Percentiles rank a stretch among this genome's conserved stretches.
phyloP scores from a whole-genome alignment of 2,888 invertebrate genomes.

The Tiliacea aurago region DNA sequence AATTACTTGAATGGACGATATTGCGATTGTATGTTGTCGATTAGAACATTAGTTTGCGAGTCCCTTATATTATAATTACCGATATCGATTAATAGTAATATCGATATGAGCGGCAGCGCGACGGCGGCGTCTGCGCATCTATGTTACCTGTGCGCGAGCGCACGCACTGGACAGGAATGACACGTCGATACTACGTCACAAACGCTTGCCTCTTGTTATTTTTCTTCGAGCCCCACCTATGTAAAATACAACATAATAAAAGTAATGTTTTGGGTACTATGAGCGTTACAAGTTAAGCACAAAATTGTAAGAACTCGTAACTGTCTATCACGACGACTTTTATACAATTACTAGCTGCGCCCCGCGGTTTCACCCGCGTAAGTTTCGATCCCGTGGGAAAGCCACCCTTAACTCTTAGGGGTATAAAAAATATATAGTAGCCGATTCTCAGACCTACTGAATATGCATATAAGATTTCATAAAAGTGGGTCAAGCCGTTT shows the following conservation, averaged over 20 bases:
- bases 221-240: conserved; percentile 90
- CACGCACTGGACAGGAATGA: conserved; percentile 73
- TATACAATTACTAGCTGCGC: no score
- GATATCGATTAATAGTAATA: conserved; percentile 60
- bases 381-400: no score
- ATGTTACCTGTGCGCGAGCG: conserved; percentile 70
- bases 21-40: conserved; percentile 45
- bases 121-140: conserved; percentile 53
- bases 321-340: neutral
- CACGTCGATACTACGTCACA: conserved; percentile 75
- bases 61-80: conserved; percentile 60
- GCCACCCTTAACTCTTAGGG: no score
- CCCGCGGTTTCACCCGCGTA: no score
- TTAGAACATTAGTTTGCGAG: conserved; percentile 59
- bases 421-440: no score
- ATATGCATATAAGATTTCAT: no score
- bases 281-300: neutral
- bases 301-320: neutral
- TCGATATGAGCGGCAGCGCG: conserved; percentile 55
- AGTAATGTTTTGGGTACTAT: neutral
- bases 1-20: conserved; percentile 47
- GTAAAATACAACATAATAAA: conserved; percentile 27
- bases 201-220: conserved; percentile 85
- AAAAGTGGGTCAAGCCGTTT: no score
- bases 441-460: no score